These are phyloP conservation scores for Sapajus apella DNA, from an alignment of 2,113 vertebrate genomes.

Conservation along the genomic window DNA sequence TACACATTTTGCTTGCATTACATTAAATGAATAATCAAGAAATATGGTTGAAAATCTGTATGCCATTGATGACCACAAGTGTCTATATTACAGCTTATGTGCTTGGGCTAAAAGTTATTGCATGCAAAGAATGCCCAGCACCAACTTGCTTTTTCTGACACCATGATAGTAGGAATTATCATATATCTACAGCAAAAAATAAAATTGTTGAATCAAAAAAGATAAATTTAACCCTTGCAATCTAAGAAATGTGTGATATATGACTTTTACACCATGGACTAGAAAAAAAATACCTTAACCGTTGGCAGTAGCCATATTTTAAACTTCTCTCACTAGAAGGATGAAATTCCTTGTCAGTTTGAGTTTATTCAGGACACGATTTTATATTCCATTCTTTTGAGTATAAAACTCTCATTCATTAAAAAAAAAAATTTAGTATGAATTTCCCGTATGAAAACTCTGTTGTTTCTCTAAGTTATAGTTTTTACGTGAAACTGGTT, in stretches of 20 bases:
- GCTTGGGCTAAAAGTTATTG: conserved; percentile 58
- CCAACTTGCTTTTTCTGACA: conserved; percentile 40
- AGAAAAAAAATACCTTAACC: not conserved
- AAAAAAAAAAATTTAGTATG: not conserved
- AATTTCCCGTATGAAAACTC: not conserved
- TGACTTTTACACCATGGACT: not conserved
- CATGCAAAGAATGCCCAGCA: conserved; percentile 45
- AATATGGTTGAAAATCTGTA: conserved; percentile 65
- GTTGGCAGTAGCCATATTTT: not conserved
- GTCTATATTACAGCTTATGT: conserved; percentile 63
- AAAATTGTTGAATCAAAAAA: conserved; percentile 26
- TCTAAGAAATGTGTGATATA: not conserved
- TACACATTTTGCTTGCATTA: conserved; percentile 68
- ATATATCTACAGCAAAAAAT: conserved; percentile 13
- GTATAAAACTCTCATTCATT: not conserved
- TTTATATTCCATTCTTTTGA: not conserved
- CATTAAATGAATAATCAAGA: conserved; percentile 72
- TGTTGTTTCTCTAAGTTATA: not conserved
- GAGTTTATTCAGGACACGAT: not conserved
- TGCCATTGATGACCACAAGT: conserved; percentile 43
- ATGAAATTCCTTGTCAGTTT: not conserved
- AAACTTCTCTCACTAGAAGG: not conserved
- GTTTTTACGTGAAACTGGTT: not conserved
- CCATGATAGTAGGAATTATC: conserved; percentile 56
- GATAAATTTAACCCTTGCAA: not conserved